Percentiles rank a stretch among this genome's conserved stretches.
Evolutionary conservation across 92 coral and sea anemone genomes (phyloP).

Genomic region (Micromussa lordhowensis): DNA sequence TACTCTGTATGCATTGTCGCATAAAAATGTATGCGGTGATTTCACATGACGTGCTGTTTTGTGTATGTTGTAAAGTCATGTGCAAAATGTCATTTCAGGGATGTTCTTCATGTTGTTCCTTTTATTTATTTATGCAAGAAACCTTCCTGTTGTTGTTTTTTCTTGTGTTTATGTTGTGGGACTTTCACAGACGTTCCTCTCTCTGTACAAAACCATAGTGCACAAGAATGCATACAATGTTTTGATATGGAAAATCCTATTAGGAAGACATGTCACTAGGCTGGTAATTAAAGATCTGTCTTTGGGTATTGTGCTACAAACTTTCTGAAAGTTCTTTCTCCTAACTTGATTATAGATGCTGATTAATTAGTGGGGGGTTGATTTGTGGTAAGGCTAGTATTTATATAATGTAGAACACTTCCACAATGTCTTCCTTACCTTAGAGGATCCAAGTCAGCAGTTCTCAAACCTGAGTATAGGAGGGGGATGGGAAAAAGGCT

Average conservation of each 20-base stretch:
- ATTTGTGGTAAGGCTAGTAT: too few relatives aligned
- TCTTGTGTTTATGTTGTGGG: not conserved
- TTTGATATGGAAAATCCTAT: not conserved
- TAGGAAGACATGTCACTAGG: not conserved
- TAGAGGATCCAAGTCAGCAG: too few relatives aligned
- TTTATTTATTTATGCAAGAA: not conserved
- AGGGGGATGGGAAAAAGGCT: too few relatives aligned
- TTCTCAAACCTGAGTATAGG: too few relatives aligned
- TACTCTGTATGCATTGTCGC: not conserved
- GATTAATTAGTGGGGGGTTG: too few relatives aligned
- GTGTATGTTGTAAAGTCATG: not conserved
- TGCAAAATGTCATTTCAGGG: not conserved
- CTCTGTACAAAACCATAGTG: not conserved
- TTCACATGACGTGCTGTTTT: not conserved
- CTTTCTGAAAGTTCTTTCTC: too few relatives aligned
- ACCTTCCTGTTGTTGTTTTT: not conserved
- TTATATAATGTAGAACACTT: too few relatives aligned
- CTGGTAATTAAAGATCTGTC: too few relatives aligned
- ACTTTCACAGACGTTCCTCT: not conserved
- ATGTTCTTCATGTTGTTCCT: not conserved
- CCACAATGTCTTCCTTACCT: too few relatives aligned
- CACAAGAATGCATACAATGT: constrained; percentile 17
- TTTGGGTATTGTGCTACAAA: too few relatives aligned
- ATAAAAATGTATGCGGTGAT: not conserved
- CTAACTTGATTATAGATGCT: too few relatives aligned